Evolutionary conservation across 1,140 invertebrate genomes (phyloP), one percentile per base, ranked within the genome.

Genomic region (Tenebrio molitor): DNA sequence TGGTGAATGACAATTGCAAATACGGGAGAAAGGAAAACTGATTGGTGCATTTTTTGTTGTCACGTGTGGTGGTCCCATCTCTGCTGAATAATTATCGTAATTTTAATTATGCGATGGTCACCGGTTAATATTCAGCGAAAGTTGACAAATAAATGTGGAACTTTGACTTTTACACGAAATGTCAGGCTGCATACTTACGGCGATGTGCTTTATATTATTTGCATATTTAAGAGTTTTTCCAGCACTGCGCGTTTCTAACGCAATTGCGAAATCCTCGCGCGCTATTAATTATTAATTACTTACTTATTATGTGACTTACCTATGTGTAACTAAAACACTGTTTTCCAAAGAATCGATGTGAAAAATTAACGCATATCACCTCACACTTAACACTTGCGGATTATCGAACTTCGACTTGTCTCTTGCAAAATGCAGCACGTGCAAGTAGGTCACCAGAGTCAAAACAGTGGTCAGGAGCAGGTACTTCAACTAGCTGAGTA

Each of bases 391-490:
- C 50, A 58, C 50, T 58, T 8, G 4, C 23, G 23, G n/a, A n/a
- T 58, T 58, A 29, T 7, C n/a, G 23, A 29, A 29, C 15, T 58
- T 3, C 21, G 12, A 14, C 12, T 25, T 16, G 50, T 58, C 50
- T 5, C 21, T 58, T 23, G 23, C 12, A 12, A 58, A 58, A 42
- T 73, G 67, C 15, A 76, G 7, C 50, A 76, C 21, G 50, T 76
- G 73, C 67, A 73, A 46, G 39, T 76, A 76, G 50, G 72, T 73
- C 41, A 76, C 71, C 33, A 73, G 12, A 58, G 71, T 69, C 16
- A 75, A 15, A 44, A 70, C 16, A 21, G 41, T 14, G 2, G 69
- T 65, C 15, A 73, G 33, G 8, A 25, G 6, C 12, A 73, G n/a
- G 67, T 69, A 70, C 73, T 70, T 63, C 23, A 73, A 65, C 15